Evolutionary conservation across 2,888 invertebrate genomes (phyloP).

Genomic region (Leucophora obtusa): DNA sequence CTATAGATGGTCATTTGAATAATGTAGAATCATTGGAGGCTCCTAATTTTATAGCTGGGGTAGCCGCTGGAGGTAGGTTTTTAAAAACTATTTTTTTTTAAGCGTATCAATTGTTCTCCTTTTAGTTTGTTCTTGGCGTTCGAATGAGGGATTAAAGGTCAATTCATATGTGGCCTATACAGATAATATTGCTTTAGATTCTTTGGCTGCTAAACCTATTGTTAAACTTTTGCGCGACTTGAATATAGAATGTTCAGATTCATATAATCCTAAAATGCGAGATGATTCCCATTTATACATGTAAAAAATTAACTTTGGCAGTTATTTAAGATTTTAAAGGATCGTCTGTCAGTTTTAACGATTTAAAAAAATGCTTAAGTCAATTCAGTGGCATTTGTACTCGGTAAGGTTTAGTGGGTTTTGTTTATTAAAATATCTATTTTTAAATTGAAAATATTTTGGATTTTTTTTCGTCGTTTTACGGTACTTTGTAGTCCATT

Average conservation of each 20-base stretch:
- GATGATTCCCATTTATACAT: conserved; percentile 75
- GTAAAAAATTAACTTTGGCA: conserved; percentile 65
- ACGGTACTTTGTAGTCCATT: too few species aligned
- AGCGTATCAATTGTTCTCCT: neutral
- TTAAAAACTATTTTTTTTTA: neutral
- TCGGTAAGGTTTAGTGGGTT: neutral
- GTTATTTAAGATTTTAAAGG: too few species aligned
- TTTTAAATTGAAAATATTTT: neutral
- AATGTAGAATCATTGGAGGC: conserved; percentile 71
- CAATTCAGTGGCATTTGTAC: too few species aligned
- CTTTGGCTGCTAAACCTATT: conserved; percentile 73
- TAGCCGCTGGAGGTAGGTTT: conserved; percentile 75
- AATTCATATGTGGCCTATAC: conserved; percentile 74
- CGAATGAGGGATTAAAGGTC: conserved; percentile 69
- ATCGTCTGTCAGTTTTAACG: too few species aligned
- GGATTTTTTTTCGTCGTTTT: too few species aligned
- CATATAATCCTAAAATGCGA: conserved; percentile 71
- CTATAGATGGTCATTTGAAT: conserved; percentile 68
- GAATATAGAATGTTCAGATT: conserved; percentile 69
- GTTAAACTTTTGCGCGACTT: conserved; percentile 71
- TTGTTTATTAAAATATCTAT: neutral
- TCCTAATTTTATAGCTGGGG: conserved; percentile 77
- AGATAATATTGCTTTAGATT: conserved; percentile 74
- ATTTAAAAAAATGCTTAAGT: too few species aligned
- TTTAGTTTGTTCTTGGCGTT: conserved; percentile 74